Evolutionary conservation across 2,888 invertebrate genomes (phyloP), one percentile per base, ranked within the genome.

Genomic region (Melinaea marsaeus): DNA sequence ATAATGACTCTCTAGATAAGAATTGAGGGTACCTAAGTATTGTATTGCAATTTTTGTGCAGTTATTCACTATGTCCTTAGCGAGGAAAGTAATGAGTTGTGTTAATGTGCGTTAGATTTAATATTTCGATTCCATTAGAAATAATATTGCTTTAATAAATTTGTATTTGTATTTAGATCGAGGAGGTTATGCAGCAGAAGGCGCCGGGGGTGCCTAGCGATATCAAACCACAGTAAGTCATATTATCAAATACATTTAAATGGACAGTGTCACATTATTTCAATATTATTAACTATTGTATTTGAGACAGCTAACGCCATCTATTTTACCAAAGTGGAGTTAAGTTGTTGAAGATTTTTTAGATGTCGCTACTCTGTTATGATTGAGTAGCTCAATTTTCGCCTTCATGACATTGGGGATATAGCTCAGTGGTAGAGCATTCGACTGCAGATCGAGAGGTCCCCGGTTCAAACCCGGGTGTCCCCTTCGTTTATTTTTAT

Each of bases 361-460:
- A 66, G 66, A 56, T 64, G 69, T 64, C 65, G 60, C 35, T 47
- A 33, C 22, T n/a, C 33, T 32, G 7, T 32, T 11, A 7, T 4
- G 51, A 7, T 46, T 33, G 42, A 34, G 34, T 33, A 58, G 46
- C 34, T 34, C 6, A 46, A 55, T 13, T 54, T 88, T 85, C 74
- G 46, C 2, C 33, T 0, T 0, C 0, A 0, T 0, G 0, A 0
- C 64, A 72, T 0, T 3, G 86, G 88, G 88, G 88, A 88, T 88
- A 88, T 88, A 89, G 88, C 88, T 89, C 88, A 89, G 88, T 89
- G 88, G 88, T 88, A 88, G 88, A 88, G 88, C 88, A 88, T 88
- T 88, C 88, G 88, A 88, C 88, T 88, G 88, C 88, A 88, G 88
- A 88, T 88, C 88, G 87, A 88, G 88, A 88, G 88, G 88, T 89